Conservation (phyloP, 2,113 vertebrate genomes). For the Petaurus breviceps region DNA sequence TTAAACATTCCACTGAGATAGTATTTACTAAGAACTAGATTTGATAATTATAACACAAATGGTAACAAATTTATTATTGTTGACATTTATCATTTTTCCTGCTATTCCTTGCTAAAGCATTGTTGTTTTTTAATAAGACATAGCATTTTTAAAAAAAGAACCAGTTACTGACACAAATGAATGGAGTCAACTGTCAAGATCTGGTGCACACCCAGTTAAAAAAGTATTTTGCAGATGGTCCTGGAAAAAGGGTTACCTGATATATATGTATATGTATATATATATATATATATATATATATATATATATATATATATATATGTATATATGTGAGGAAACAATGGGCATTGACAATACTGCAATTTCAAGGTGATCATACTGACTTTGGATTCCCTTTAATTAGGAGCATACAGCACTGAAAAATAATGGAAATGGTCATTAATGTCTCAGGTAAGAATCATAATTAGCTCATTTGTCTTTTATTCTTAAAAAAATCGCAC, state of each 20-base stretch:
- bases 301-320: no score
- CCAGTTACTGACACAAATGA: background rate
- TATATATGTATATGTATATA: no score
- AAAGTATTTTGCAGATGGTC: background rate
- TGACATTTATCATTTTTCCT: slow-evolving; percentile 16
- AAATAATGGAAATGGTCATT: background rate
- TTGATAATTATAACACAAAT: background rate
- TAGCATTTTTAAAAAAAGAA: background rate
- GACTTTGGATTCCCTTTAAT: background rate
- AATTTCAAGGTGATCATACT: background rate
- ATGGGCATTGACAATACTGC: background rate
- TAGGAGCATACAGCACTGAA: background rate
- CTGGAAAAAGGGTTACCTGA: background rate
- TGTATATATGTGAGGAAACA: background rate
- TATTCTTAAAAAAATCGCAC: background rate
- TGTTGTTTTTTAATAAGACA: background rate
- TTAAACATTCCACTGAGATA: background rate
- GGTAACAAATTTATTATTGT: background rate
- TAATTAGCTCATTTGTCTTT: background rate
- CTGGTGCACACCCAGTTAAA: background rate
- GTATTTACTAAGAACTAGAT: slow-evolving; percentile 22
- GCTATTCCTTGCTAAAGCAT: background rate
- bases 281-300: no score
- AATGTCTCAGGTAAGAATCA: background rate
- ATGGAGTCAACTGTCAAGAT: background rate